A percentile compares a stretch with the other conserved stretches of the same genome.
These are phyloP conservation scores for Drosophila maculinotata DNA, from an alignment of 2,888 invertebrate genomes.

Conservation along the genomic window DNA sequence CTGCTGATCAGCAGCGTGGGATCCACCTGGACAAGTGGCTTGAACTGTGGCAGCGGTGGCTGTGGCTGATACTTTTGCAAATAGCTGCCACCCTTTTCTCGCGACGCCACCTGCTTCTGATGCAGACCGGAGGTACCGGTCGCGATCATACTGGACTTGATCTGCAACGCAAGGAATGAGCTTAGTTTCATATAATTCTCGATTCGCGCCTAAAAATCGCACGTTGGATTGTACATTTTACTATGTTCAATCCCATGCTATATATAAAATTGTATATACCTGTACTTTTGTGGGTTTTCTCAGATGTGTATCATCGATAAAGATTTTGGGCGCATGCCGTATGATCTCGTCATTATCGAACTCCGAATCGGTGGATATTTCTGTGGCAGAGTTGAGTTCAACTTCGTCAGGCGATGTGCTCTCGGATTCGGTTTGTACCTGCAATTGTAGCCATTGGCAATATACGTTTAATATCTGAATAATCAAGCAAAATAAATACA, in stretches of 20 bases:
- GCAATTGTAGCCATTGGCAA: slow-evolving; percentile 59
- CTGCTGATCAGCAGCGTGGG: slow-evolving; percentile 82
- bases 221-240: too few relatives aligned
- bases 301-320: slow-evolving; percentile 89
- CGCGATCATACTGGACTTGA: slow-evolving; percentile 83
- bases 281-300: slow-evolving; percentile 88
- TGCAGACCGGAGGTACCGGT: slow-evolving; percentile 60
- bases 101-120: slow-evolving; percentile 64
- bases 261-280: slow-evolving; percentile 82
- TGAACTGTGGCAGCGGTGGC: slow-evolving; percentile 83
- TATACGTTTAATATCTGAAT: slow-evolving; percentile 3
- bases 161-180: slow-evolving; percentile 53
- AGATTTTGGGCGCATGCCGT: slow-evolving; percentile 90
- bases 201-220: too few relatives aligned
- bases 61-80: slow-evolving; percentile 79
- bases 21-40: slow-evolving; percentile 85
- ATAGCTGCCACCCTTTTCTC: slow-evolving; percentile 77
- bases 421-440: slow-evolving; percentile 89
- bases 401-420: slow-evolving; percentile 89
- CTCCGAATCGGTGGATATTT: slow-evolving; percentile 96
- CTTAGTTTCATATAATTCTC: neutral
- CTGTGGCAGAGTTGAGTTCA: slow-evolving; percentile 94
- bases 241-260: too few relatives aligned
- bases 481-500: slow-evolving; percentile 10
- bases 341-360: slow-evolving; percentile 92